Conservation (phyloP, 1,140 invertebrate genomes). For the Heliconius melpomene region DNA sequence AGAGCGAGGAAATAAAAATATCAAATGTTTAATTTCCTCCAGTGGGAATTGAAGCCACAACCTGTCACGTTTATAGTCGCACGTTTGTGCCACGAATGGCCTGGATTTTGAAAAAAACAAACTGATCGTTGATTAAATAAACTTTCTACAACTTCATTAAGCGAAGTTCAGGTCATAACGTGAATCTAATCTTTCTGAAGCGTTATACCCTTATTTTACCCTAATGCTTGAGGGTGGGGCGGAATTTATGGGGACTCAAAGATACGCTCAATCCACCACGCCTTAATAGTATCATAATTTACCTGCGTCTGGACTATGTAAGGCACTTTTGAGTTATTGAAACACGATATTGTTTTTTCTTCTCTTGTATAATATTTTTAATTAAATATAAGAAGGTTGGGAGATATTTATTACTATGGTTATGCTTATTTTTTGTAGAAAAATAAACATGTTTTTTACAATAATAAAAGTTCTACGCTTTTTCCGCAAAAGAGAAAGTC, state of each 20-base stretch:
- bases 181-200: constrained; percentile 31
- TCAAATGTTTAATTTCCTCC: too few relatives aligned
- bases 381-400: neutral
- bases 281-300: constrained; percentile 35
- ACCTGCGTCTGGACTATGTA: constrained; percentile 23
- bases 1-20: too few relatives aligned
- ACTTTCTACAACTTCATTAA: constrained; percentile 10
- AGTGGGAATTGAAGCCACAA: too few relatives aligned
- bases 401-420: neutral
- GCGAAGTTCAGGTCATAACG: constrained; percentile 1
- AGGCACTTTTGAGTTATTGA: constrained; percentile 8
- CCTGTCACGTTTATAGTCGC: too few relatives aligned
- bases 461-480: too few relatives aligned
- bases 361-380: constrained; percentile 7
- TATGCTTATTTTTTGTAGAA: neutral
- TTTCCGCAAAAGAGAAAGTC: too few relatives aligned
- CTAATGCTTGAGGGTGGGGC: constrained; percentile 33
- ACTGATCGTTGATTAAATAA: neutral
- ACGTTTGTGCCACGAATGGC: too few relatives aligned
- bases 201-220: constrained; percentile 35
- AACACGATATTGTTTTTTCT: constrained; percentile 14
- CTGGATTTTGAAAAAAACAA: too few relatives aligned
- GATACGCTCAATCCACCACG: constrained; percentile 41
- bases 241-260: constrained; percentile 43
- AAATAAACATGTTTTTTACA: too few relatives aligned